Evolutionary conservation across 2,797 vertebrate species (phyloP).

Genomic region (Falco novaeseelandiae): DNA sequence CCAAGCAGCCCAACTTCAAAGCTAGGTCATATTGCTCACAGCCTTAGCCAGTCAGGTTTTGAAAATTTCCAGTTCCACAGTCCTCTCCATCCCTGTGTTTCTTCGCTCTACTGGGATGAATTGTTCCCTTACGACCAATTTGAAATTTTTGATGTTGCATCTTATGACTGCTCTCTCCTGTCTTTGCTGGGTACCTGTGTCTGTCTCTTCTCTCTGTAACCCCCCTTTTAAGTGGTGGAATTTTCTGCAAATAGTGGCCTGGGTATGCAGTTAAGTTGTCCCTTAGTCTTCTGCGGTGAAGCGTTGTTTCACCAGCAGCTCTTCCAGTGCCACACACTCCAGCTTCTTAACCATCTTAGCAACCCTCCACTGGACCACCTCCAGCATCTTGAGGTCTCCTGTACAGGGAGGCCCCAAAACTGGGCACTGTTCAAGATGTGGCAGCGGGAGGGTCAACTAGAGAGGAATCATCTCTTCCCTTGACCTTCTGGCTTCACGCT

Average conservation of each 20-base stretch:
- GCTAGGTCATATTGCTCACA: neutral
- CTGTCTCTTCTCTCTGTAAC: neutral
- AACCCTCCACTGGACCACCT: neutral
- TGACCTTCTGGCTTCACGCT: neutral
- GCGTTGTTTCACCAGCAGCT: neutral
- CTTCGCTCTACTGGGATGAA: neutral
- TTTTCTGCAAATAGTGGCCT: neutral
- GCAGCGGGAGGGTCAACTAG: neutral
- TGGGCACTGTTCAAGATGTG: neutral
- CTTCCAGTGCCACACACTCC: neutral
- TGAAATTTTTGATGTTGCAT: neutral
- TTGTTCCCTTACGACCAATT: neutral
- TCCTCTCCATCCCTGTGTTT: accelerated
- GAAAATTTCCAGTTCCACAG: neutral
- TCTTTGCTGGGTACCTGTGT: neutral
- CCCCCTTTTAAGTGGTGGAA: neutral
- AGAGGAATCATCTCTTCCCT: neutral
- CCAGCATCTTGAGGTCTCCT: neutral
- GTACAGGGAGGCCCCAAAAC: neutral
- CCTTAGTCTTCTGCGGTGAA: neutral
- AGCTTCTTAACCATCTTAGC: neutral
- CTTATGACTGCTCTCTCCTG: neutral
- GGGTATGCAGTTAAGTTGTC: neutral
- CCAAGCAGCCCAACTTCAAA: neutral
- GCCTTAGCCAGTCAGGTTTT: neutral